Conservation (phyloP, 2,888 invertebrate genomes). For the Drosophila colorata region DNA sequence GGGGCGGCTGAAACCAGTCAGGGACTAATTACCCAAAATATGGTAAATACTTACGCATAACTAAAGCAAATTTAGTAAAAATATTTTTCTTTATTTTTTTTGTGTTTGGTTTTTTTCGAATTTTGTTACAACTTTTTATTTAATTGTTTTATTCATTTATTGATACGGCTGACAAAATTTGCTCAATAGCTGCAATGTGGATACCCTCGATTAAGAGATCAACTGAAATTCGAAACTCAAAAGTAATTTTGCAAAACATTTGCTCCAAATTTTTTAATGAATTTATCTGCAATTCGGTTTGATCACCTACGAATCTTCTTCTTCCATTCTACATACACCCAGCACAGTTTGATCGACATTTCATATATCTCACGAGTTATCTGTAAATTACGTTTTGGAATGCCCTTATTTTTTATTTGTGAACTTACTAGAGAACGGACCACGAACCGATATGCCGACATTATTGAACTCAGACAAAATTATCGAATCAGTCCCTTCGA, state of each 20-base stretch:
- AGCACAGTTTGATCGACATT: slow-evolving; percentile 48
- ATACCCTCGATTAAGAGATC: slow-evolving; percentile 68
- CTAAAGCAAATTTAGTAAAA: slow-evolving; percentile 65
- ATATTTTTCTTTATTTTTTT: slow-evolving; percentile 26
- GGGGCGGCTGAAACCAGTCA: slow-evolving; percentile 86
- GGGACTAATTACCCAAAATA: slow-evolving; percentile 86
- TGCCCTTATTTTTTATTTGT: slow-evolving; percentile 42
- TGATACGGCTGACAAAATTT: slow-evolving; percentile 51
- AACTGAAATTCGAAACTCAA: slow-evolving; percentile 69
- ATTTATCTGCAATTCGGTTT: slow-evolving; percentile 45
- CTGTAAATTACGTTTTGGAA: slow-evolving; percentile 61
- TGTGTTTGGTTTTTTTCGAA: slow-evolving; percentile 11
- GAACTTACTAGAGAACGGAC: slow-evolving; percentile 26
- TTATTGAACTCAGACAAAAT: slow-evolving; percentile 20
- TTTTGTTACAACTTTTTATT: slow-evolving; percentile 30
- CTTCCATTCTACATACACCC: slow-evolving; percentile 32
- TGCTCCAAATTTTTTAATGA: slow-evolving; percentile 24
- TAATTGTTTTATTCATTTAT: slow-evolving; percentile 38
- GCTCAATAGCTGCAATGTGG: slow-evolving; percentile 74
- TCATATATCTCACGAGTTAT: slow-evolving; percentile 37
- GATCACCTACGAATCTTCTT: slow-evolving; percentile 40
- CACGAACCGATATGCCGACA: neutral
- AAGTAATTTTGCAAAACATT: slow-evolving; percentile 59
- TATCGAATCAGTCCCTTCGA: slow-evolving; percentile 12
- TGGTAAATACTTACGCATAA: slow-evolving; percentile 84